phyloP scores from a whole-genome alignment of 2,888 invertebrate species.

The Microplitis deprimator region DNA sequence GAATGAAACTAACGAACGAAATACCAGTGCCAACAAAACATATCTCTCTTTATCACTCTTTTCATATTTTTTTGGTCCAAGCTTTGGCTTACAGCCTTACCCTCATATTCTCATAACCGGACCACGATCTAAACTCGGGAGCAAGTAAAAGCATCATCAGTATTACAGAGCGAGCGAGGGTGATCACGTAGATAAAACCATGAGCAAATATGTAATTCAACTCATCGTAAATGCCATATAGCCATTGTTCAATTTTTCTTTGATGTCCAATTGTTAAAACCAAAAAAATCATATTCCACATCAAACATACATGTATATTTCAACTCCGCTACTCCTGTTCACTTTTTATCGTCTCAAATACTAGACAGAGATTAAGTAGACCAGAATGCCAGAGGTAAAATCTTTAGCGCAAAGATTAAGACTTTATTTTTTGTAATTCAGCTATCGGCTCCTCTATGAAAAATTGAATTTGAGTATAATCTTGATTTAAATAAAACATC shows the following conservation, averaged over 20 bases:
- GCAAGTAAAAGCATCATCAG: conserved; percentile 14
- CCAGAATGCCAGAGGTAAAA: too few relatives aligned
- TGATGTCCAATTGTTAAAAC: conserved; percentile 35
- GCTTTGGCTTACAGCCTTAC: conserved; percentile 24
- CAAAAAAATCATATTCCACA: neutral
- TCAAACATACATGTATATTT: neutral
- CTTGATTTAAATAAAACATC: too few relatives aligned
- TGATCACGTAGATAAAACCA: conserved; percentile 58
- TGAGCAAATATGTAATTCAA: conserved; percentile 58
- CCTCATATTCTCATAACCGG: conserved; percentile 51
- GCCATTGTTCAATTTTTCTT: conserved; percentile 39
- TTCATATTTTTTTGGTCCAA: conserved; percentile 37
- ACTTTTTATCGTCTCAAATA: neutral
- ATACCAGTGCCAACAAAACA: conserved; percentile 52
- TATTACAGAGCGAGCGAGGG: conserved; percentile 58
- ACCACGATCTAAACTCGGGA: conserved; percentile 32
- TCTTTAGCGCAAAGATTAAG: too few relatives aligned
- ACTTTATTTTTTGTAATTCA: too few relatives aligned
- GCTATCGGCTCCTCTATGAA: too few relatives aligned
- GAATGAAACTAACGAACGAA: conserved; percentile 54
- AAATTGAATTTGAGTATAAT: too few relatives aligned
- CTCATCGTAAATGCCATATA: conserved; percentile 50
- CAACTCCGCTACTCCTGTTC: neutral
- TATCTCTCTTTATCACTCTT: conserved; percentile 36
- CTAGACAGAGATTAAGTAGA: too few relatives aligned